These are phyloP conservation scores for Tetrapedia diversipes DNA, from an alignment of 2,888 invertebrate genomes.

Conservation along the genomic window DNA sequence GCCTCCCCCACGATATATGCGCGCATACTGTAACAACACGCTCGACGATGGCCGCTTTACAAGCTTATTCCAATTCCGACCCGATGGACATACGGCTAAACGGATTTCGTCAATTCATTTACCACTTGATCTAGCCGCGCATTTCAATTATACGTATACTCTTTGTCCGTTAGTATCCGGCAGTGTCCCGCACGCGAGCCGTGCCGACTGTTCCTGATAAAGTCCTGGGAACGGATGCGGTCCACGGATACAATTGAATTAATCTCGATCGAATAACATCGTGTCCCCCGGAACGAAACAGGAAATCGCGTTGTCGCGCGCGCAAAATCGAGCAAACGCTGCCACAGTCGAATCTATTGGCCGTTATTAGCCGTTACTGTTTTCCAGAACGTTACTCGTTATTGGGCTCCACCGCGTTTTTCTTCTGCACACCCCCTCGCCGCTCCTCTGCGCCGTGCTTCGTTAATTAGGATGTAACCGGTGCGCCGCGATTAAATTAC, in stretches of 20 bases:
- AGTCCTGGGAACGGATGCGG: conserved; percentile 65
- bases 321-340: conserved; percentile 49
- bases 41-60: conserved; percentile 14
- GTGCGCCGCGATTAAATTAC: conserved; percentile 42
- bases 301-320: conserved; percentile 67
- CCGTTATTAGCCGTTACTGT: conserved; percentile 64
- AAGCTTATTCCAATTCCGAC: conserved; percentile 62
- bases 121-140: conserved; percentile 61
- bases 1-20: too few species aligned
- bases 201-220: conserved; percentile 46
- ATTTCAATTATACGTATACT: conserved; percentile 70
- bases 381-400: conserved; percentile 55
- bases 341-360: conserved; percentile 51
- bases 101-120: conserved; percentile 68
- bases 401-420: conserved; percentile 27
- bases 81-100: conserved; percentile 57
- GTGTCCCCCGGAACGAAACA: conserved; percentile 62
- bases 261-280: conserved; percentile 69
- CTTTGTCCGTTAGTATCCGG: conserved; percentile 57
- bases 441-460: background rate
- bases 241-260: conserved; percentile 67
- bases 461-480: conserved; percentile 52
- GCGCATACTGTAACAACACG: too few species aligned
- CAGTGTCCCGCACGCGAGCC: conserved; percentile 24
- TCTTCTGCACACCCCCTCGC: background rate